These are phyloP conservation scores for Sebastes minor DNA, from an alignment of 2,797 vertebrate genomes.

Conservation along the genomic window DNA sequence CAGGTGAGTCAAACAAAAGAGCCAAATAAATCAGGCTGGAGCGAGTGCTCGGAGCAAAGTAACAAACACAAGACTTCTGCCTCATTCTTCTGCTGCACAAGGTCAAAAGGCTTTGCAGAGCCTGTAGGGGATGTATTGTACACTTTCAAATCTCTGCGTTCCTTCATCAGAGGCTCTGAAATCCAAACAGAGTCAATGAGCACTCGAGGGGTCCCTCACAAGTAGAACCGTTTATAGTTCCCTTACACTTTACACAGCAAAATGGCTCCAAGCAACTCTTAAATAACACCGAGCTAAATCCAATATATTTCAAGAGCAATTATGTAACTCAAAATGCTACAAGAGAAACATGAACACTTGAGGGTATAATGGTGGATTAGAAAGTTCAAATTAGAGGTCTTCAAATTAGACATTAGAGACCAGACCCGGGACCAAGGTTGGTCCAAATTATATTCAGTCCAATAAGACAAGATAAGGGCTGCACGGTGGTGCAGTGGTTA, in stretches of 20 bases:
- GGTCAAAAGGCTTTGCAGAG: constrained; percentile 43
- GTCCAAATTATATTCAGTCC: background rate
- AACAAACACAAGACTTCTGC: constrained; percentile 22
- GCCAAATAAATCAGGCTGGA: background rate
- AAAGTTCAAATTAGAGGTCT: background rate
- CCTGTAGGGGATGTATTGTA: constrained; percentile 36
- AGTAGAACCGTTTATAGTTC: background rate
- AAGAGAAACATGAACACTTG: background rate
- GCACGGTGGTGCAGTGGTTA: no score
- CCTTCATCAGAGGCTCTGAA: constrained; percentile 24
- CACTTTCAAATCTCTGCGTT: constrained; percentile 8
- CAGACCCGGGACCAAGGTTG: background rate
- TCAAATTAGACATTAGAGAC: background rate
- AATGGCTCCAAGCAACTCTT: constrained; percentile 21
- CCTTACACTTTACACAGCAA: background rate
- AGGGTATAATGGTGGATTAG: background rate
- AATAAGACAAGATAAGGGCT: no score
- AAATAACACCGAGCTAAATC: background rate
- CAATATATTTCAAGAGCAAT: background rate
- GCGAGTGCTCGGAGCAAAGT: constrained; percentile 3
- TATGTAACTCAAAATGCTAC: background rate
- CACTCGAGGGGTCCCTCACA: constrained; percentile 8
- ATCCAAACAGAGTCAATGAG: constrained; percentile 33
- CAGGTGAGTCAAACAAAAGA: constrained; percentile 18
- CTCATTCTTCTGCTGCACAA: constrained; percentile 26